Conservation (phyloP, 2,888 invertebrate species). For the Euplagia quadripunctaria region DNA sequence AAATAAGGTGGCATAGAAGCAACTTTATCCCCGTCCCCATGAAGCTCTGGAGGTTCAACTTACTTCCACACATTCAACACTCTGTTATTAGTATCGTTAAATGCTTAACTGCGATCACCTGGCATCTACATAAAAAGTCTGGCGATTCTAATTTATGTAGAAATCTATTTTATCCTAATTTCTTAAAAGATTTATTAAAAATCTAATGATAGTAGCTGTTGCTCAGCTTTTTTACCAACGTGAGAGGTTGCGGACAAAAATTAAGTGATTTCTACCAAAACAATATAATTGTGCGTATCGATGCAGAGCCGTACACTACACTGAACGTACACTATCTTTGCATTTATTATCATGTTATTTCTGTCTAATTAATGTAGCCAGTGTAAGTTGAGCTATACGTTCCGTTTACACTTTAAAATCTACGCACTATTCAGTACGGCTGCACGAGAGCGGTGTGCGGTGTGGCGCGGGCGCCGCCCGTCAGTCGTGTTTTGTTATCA, state of each 20-base stretch:
- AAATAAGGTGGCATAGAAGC: too few relatives aligned
- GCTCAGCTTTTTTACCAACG: not conserved
- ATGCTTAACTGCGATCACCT: not conserved
- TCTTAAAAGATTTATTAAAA: too few relatives aligned
- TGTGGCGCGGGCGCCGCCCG: conserved; percentile 68
- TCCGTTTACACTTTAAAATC: conserved; percentile 44
- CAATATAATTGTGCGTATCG: conserved; percentile 1
- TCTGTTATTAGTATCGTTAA: not conserved
- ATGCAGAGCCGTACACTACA: not conserved
- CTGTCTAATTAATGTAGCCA: conserved; percentile 40
- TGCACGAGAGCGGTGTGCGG: conserved; percentile 45
- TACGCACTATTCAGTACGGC: conserved; percentile 36
- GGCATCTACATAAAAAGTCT: not conserved
- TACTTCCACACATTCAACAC: not conserved
- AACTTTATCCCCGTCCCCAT: not conserved
- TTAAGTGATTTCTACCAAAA: not conserved
- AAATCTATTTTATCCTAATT: not conserved
- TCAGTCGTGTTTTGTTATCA: conserved; percentile 72
- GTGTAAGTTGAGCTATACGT: conserved; percentile 46
- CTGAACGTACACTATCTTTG: conserved; percentile 16
- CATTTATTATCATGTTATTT: conserved; percentile 24
- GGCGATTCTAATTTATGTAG: not conserved
- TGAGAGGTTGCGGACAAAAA: not conserved
- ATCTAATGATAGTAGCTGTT: too few relatives aligned
- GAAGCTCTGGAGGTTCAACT: not conserved